These are phyloP conservation scores for Anabacerthia variegaticeps DNA, from an alignment of 2,797 vertebrate genomes.

Conservation along the genomic window DNA sequence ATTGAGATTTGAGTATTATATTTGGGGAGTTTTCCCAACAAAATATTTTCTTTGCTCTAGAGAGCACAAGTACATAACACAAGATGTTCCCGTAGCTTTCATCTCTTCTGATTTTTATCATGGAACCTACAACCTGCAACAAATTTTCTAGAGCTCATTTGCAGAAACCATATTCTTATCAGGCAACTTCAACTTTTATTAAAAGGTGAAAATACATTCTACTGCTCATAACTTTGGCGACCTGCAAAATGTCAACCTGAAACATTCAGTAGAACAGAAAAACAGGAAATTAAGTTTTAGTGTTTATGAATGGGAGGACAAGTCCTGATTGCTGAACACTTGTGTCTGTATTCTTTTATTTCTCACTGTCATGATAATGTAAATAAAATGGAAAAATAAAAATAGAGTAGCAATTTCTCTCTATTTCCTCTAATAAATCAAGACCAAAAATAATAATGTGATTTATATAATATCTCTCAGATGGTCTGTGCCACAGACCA, in stretches of 20 bases:
- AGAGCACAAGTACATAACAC: background rate
- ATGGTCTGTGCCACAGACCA: background rate
- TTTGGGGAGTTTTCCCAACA: fast-evolving
- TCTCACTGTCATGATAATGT: background rate
- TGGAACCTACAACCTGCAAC: background rate
- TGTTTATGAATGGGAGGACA: background rate
- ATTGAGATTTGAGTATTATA: background rate
- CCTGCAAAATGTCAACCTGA: background rate
- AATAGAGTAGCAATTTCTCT: background rate
- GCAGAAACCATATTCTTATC: background rate
- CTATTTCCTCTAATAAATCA: background rate
- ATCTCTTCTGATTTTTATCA: background rate
- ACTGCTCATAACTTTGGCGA: background rate
- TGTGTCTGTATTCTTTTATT: background rate
- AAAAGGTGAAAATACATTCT: background rate
- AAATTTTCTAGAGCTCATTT: background rate
- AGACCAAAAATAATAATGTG: background rate
- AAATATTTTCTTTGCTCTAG: background rate
- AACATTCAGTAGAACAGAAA: background rate
- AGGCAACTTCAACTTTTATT: background rate
- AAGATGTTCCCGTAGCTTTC: background rate
- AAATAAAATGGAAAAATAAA: background rate
- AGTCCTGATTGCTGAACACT: background rate
- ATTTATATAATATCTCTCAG: background rate
- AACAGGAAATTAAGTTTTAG: background rate